phyloP scores from a whole-genome alignment of 2,113 vertebrate genomes.

The Ursus arctos region DNA sequence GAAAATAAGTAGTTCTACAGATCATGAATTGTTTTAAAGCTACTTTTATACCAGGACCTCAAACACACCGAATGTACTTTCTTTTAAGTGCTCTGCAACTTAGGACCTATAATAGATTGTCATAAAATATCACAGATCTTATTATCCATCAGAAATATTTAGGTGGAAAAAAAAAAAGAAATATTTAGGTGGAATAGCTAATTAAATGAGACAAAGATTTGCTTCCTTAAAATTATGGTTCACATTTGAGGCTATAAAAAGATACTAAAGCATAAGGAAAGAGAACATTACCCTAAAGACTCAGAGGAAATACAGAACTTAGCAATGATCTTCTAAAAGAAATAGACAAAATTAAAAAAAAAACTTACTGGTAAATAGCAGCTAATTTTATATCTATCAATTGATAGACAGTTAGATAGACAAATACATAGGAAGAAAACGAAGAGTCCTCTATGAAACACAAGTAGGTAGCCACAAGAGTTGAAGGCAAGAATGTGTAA shows the following conservation, averaged over 20 bases:
- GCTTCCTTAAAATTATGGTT: constrained; percentile 51
- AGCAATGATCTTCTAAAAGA: constrained; percentile 21
- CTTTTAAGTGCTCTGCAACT: neutral
- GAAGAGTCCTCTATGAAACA: neutral
- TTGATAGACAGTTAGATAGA: neutral
- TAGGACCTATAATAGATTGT: neutral
- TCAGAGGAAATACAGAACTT: neutral
- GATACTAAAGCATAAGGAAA: constrained; percentile 46
- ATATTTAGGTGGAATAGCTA: constrained; percentile 39
- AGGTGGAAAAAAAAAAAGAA: neutral
- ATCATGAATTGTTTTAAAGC: constrained; percentile 36
- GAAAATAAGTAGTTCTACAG: constrained; percentile 49
- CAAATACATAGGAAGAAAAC: neutral
- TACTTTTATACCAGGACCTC: constrained; percentile 49
- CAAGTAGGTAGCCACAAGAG: neutral
- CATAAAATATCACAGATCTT: constrained; percentile 47
- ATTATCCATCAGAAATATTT: constrained; percentile 56
- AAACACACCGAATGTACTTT: neutral
- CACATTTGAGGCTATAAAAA: constrained; percentile 67
- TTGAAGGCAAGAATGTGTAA: neutral
- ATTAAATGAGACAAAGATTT: constrained; percentile 60
- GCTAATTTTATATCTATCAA: neutral
- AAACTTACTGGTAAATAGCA: constrained; percentile 6
- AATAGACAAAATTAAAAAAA: neutral
- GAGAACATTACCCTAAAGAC: constrained; percentile 56